Evolutionary conservation across 2,113 vertebrate genomes (phyloP).

Genomic region (Pungitius pungitius): DNA sequence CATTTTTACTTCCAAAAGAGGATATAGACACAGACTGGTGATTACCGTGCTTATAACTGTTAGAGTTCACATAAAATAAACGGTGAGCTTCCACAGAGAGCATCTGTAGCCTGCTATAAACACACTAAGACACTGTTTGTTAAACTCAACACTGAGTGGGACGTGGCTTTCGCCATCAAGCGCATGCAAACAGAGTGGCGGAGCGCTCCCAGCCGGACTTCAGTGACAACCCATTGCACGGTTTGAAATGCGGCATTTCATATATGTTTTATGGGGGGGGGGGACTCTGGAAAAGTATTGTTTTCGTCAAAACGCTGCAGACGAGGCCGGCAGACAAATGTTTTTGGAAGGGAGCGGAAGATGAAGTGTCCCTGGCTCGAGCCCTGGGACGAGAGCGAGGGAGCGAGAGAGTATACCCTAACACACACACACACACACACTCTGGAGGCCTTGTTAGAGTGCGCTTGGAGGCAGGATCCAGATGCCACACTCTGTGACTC

Average conservation of each 20-base stretch:
- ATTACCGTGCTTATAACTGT: conserved; percentile 26
- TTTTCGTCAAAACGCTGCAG: conserved; percentile 5
- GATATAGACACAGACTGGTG: conserved; percentile 16
- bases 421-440: conserved; percentile 22
- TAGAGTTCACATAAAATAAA: conserved; percentile 39
- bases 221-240: background rate
- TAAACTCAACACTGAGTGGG: conserved; percentile 56
- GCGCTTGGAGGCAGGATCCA: conserved; percentile 45
- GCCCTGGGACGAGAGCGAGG: conserved; percentile 30
- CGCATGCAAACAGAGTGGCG: conserved; percentile 35
- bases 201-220: background rate
- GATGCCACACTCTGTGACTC: conserved; percentile 55
- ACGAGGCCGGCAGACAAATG: conserved; percentile 12
- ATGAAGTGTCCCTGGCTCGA: conserved; percentile 43
- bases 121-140: conserved; percentile 48
- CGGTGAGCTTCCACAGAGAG: conserved; percentile 29
- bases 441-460: conserved; percentile 50
- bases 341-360: conserved; percentile 28
- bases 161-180: conserved; percentile 44
- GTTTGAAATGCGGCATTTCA: background rate
- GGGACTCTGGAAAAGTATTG: background rate
- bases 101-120: conserved; percentile 39
- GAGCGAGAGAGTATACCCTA: conserved; percentile 14
- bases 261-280: background rate
- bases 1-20: conserved; percentile 2